Conservation (phyloP, 2,888 invertebrate genomes). For the Sphecodes monilicornis region DNA sequence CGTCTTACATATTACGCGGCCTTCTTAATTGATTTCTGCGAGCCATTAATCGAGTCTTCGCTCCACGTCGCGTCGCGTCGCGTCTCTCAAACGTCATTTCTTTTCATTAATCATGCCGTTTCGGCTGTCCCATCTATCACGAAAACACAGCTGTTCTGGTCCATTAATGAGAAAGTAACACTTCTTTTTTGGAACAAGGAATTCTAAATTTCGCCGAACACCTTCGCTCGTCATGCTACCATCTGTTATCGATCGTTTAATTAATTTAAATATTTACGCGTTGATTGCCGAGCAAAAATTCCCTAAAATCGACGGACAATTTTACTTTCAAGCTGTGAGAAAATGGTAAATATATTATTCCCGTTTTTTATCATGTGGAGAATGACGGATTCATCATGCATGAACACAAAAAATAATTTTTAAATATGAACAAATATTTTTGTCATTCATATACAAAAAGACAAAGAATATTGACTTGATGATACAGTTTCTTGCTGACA, state of each 20-base stretch:
- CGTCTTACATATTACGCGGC: constrained; percentile 26
- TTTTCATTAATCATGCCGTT: constrained; percentile 45
- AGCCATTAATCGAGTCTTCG: constrained; percentile 46
- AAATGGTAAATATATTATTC: too few relatives aligned
- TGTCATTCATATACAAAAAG: too few relatives aligned
- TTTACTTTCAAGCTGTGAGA: too few relatives aligned
- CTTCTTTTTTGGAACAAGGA: not conserved
- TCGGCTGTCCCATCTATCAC: constrained; percentile 27
- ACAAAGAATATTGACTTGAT: too few relatives aligned
- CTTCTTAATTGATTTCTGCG: constrained; percentile 56
- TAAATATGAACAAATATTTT: too few relatives aligned
- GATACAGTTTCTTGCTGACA: not conserved
- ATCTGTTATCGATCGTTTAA: not conserved
- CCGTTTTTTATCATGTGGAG: too few relatives aligned
- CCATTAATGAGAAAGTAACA: not conserved
- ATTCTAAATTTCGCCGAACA: not conserved
- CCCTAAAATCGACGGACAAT: not conserved
- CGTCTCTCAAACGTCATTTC: constrained; percentile 5
- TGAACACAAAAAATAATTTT: too few relatives aligned
- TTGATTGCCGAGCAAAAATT: not conserved
- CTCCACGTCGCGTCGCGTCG: not conserved
- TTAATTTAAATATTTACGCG: not conserved
- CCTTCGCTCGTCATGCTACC: too few relatives aligned
- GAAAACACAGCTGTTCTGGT: constrained; percentile 23
- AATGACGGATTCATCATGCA: too few relatives aligned